These are phyloP conservation scores for Brachynemurus nebulosus DNA, from an alignment of 2,888 invertebrate species.

Conservation along the genomic window DNA sequence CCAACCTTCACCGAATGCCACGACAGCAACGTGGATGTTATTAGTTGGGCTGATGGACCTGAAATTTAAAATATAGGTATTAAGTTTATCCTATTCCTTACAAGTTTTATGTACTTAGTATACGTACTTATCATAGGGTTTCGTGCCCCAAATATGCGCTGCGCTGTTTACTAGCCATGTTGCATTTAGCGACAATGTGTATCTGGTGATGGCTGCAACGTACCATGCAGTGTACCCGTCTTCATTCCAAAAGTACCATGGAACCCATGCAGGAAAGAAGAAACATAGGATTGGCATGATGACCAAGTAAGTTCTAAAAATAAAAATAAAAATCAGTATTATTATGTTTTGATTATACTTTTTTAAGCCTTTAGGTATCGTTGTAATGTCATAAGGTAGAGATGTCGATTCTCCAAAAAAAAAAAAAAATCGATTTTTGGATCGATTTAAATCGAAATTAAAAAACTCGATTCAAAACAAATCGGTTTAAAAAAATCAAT, in stretches of 20 bases:
- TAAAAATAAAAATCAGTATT: too few species aligned
- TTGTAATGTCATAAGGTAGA: too few species aligned
- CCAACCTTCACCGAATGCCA: conserved; percentile 68
- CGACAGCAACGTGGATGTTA: conserved; percentile 47
- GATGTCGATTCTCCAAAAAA: too few species aligned
- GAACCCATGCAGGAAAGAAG: conserved; percentile 62
- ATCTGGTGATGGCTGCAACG: conserved; percentile 58
- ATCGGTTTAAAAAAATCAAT: too few species aligned
- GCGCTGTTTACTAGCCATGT: conserved; percentile 93
- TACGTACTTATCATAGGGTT: conserved; percentile 73
- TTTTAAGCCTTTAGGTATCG: too few species aligned
- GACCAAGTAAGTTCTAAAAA: conserved; percentile 55
- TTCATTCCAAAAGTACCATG: conserved; percentile 65
- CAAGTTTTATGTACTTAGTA: neutral
- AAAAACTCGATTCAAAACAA: too few species aligned
- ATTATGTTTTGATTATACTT: too few species aligned
- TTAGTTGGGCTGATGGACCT: conserved; percentile 57
- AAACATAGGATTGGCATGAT: conserved; percentile 69
- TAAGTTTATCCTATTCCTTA: neutral
- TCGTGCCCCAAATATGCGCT: conserved; percentile 83
- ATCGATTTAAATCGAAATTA: too few species aligned
- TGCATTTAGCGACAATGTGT: conserved; percentile 61
- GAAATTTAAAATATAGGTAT: conserved; percentile 22
- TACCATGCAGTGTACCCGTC: conserved; percentile 61
- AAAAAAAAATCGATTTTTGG: too few species aligned